These are phyloP conservation scores for Colostygia pectinataria DNA, from an alignment of 2,888 invertebrate species.

Conservation along the genomic window DNA sequence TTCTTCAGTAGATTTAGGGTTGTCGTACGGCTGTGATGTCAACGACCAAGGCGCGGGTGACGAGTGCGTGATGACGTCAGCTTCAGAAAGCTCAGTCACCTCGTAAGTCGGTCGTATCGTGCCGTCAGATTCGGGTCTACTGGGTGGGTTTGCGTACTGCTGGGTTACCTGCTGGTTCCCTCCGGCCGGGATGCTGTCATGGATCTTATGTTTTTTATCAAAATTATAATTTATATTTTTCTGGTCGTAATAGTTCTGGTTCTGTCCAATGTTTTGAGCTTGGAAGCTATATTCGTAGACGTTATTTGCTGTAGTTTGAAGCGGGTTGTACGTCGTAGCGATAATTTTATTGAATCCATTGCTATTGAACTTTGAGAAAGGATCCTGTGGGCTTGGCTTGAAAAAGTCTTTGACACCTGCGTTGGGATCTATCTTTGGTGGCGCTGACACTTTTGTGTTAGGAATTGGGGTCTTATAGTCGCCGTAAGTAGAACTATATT, in stretches of 20 bases:
- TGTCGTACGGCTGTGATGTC: slow-evolving; percentile 57
- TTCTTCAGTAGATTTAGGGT: slow-evolving; percentile 53
- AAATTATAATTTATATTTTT: slow-evolving; percentile 46
- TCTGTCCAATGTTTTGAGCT: slow-evolving; percentile 62
- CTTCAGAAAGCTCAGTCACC: slow-evolving; percentile 69
- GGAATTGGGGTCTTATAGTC: slow-evolving; percentile 78
- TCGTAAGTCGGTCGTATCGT: slow-evolving; percentile 66
- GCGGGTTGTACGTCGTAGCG: slow-evolving; percentile 69
- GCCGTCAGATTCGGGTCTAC: slow-evolving; percentile 43
- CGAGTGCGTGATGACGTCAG: slow-evolving; percentile 60
- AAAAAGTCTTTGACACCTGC: slow-evolving; percentile 59
- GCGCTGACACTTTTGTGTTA: slow-evolving; percentile 59
- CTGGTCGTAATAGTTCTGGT: slow-evolving; percentile 53
- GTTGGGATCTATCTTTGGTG: slow-evolving; percentile 68
- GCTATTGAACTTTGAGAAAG: slow-evolving; percentile 57
- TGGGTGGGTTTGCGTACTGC: slow-evolving; percentile 56
- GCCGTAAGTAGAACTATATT: slow-evolving; percentile 63
- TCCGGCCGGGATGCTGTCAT: slow-evolving; percentile 64
- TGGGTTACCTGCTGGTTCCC: slow-evolving; percentile 62
- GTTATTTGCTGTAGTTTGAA: slow-evolving; percentile 58
- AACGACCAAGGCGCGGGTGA: slow-evolving; percentile 64
- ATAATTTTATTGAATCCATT: slow-evolving; percentile 60
- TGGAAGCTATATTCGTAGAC: slow-evolving; percentile 58
- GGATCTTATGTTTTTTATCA: slow-evolving; percentile 61
- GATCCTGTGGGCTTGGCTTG: slow-evolving; percentile 77